Evolutionary conservation across 2,797 vertebrate genomes (phyloP), one percentile per base, ranked within the genome.

Genomic region (Arctocebus calabarensis): DNA sequence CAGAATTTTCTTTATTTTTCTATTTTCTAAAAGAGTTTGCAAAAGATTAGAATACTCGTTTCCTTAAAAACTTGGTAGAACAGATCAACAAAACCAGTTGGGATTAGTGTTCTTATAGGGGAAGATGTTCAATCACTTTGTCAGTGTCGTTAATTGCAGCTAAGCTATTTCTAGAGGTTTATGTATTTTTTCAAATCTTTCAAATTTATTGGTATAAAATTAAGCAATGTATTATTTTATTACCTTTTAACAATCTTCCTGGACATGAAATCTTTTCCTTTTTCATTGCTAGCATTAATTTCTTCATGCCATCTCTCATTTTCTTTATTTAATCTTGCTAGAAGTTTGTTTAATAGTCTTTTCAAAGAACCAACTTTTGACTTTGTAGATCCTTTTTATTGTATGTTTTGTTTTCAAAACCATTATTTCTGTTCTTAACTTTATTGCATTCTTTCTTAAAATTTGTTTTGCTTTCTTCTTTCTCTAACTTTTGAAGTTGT

Each of bases 271-370:
- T 71, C 25, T 82, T 81, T 84, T 88, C 7, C 25, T 71, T 88
- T 71, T 92, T 37, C 32, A 57, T 13, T 64, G 64, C 13, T 79
- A 66, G 48, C 55, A 57, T 62, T 88, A 57, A 62, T 61, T 52
- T 52, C 81, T 86, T 90, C 48, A 32, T 37, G 17, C 27, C n/a
- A 34, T 61, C 40, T 90, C 37, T 75, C 20, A 34, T 68, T 90
- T 95, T 93, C 55, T 82, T 73, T 84, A 73, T 57, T 57, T 61
- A 93, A 29, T 23, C 59, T 61, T 86, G 22, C 37, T 75, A 37
- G 25, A 59, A 22, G 3, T 71, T 93, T 90, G 23, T 79, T 40
- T 64, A 73, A 71, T 29, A 87, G 22, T 84, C 32, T 90, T 74
- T 81, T 71, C 74, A 93, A 68, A 81, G 29, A 74, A 75, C 2